Percentiles rank a stretch among this genome's conserved stretches.
phyloP scores from a whole-genome alignment of 2,113 vertebrate species.

The Alligator mississippiensis region DNA sequence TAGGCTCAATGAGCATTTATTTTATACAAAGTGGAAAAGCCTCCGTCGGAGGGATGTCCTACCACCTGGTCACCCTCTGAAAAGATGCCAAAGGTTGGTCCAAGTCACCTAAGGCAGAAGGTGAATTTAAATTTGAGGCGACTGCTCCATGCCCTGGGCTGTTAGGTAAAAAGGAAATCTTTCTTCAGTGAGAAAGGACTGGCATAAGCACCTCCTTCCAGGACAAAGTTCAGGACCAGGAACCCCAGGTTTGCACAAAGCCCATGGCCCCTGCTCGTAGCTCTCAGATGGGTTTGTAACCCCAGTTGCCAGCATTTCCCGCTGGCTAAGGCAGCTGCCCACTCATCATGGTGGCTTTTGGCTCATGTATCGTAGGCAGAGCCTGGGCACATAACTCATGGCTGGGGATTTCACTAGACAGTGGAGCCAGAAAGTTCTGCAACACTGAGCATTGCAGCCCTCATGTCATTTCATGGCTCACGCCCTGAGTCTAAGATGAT shows the following conservation, averaged over 20 bases:
- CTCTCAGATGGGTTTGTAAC: not conserved
- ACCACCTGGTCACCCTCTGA: not conserved
- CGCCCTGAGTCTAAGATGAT: not conserved
- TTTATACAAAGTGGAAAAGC: conserved; percentile 68
- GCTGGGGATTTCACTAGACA: not conserved
- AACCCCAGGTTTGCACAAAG: accelerated
- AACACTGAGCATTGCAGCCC: not conserved
- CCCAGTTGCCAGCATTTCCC: not conserved
- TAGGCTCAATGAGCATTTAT: not conserved
- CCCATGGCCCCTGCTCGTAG: not conserved
- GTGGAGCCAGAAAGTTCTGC: not conserved
- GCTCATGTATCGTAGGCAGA: not conserved
- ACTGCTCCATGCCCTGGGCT: not conserved
- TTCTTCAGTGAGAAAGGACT: not conserved
- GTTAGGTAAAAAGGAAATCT: not conserved
- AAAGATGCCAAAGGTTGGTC: conserved; percentile 18
- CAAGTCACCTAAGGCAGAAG: not conserved
- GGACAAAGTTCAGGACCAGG: not conserved
- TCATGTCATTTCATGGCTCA: not conserved
- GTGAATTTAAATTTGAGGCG: not conserved
- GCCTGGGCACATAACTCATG: not conserved
- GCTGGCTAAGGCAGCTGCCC: not conserved
- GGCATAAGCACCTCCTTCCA: not conserved
- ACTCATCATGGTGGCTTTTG: accelerated
- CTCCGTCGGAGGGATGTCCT: conserved; percentile 12